Conservation (phyloP, 1,140 invertebrate genomes). For the Aphidius gifuensis region DNA sequence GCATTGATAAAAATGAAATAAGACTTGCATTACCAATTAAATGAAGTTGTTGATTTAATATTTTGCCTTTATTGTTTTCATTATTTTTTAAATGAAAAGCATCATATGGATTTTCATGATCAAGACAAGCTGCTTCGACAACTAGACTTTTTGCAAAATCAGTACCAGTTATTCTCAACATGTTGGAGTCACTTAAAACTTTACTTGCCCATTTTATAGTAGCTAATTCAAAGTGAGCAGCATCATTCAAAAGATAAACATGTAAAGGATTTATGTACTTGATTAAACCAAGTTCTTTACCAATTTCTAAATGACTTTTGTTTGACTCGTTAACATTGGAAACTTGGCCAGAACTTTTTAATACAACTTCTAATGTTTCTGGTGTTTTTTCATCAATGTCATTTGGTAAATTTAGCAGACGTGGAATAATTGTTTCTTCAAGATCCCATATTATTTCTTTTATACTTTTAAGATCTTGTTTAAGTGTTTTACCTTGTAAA, state of each 20-base stretch:
- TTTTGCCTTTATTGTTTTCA: conserved; percentile 49
- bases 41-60: conserved; percentile 58
- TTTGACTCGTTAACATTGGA: conserved; percentile 11
- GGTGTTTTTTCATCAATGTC: conserved; percentile 63
- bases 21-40: conserved; percentile 65
- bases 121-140: conserved; percentile 64
- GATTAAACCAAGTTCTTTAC: conserved; percentile 54
- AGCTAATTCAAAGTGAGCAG: conserved; percentile 65
- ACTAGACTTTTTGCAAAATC: conserved; percentile 67
- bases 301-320: conserved; percentile 60
- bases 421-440: conserved; percentile 60
- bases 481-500: conserved; percentile 50
- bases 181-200: conserved; percentile 53
- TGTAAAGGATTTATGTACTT: conserved; percentile 59
- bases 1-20: conserved; percentile 62
- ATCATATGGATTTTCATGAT: conserved; percentile 55
- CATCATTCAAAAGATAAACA: conserved; percentile 63
- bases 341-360: conserved; percentile 47
- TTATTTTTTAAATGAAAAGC: conserved; percentile 59
- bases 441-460: conserved; percentile 59
- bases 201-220: conserved; percentile 40
- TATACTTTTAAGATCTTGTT: conserved; percentile 61
- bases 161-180: conserved; percentile 53
- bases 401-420: conserved; percentile 65
- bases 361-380: conserved; percentile 39